Conservation (phyloP, 2,113 vertebrate species). For the Bos javanicus region DNA sequence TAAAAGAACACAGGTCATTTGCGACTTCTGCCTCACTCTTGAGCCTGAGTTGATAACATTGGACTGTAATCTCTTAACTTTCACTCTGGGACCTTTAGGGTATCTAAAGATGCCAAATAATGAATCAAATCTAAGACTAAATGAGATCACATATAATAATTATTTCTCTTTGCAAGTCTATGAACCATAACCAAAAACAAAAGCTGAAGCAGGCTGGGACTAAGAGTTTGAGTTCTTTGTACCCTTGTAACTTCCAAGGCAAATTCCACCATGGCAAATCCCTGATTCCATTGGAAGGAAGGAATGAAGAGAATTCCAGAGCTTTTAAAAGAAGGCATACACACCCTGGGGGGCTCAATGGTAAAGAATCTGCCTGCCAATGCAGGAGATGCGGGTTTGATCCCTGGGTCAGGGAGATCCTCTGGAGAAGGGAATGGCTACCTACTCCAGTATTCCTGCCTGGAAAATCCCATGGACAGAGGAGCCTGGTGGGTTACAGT, state of each 20-base stretch:
- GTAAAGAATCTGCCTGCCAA: neutral
- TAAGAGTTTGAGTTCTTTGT: neutral
- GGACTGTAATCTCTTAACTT: neutral
- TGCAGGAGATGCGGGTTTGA: neutral
- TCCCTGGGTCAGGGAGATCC: neutral
- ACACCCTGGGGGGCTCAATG: neutral
- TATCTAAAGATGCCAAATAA: neutral
- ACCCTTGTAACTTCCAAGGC: neutral
- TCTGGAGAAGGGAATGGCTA: neutral
- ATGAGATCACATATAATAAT: neutral
- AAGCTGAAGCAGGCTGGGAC: neutral
- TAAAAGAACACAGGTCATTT: neutral
- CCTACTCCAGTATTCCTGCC: neutral
- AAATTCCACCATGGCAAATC: neutral
- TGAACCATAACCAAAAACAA: conserved; percentile 6
- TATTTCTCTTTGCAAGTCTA: neutral
- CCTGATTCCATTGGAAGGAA: neutral
- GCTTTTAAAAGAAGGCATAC: neutral
- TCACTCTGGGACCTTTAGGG: neutral
- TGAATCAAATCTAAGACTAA: neutral
- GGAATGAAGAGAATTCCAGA: neutral
- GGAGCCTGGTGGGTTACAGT: neutral
- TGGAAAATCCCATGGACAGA: neutral
- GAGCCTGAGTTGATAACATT: neutral
- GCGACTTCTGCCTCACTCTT: neutral